phyloP scores from a whole-genome alignment of 2,113 vertebrate genomes.

The Leptobrachium leishanense region DNA sequence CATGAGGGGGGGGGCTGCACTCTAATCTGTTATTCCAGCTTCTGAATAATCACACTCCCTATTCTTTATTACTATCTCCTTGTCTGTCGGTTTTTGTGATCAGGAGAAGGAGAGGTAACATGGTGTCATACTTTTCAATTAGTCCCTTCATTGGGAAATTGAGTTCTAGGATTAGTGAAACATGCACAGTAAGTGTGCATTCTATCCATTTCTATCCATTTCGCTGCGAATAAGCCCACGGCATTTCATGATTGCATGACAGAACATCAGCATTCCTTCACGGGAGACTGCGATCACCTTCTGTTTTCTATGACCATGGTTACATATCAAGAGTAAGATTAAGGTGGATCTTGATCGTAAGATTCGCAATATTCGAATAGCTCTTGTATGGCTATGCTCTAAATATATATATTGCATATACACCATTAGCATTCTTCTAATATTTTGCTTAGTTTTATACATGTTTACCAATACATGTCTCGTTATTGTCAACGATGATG shows the following conservation, averaged over 20 bases:
- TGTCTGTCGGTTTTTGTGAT: constrained; percentile 12
- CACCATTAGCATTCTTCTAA: too few species aligned
- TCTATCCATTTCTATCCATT: constrained; percentile 18
- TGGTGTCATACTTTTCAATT: constrained; percentile 29
- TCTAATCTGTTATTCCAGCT: constrained; percentile 40
- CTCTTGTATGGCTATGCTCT: too few species aligned
- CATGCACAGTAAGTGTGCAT: constrained; percentile 12
- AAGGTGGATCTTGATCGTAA: neutral
- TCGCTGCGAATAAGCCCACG: constrained; percentile 12
- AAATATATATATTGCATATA: too few species aligned
- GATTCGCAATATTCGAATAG: too few species aligned
- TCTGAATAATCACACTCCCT: constrained; percentile 44
- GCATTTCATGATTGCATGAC: constrained; percentile 10
- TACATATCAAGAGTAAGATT: neutral
- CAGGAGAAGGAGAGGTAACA: neutral
- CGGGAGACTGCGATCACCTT: neutral
- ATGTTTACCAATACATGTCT: too few species aligned
- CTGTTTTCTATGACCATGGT: neutral
- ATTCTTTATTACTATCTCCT: constrained; percentile 21
- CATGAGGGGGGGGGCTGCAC: constrained; percentile 16
- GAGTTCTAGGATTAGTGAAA: constrained; percentile 28
- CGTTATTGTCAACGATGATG: too few species aligned
- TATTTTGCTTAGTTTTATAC: too few species aligned
- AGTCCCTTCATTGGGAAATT: constrained; percentile 33
- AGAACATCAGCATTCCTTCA: constrained; percentile 2